Evolutionary conservation across 2,797 vertebrate species (phyloP).

Genomic region (Gymnopithys bicolor): DNA sequence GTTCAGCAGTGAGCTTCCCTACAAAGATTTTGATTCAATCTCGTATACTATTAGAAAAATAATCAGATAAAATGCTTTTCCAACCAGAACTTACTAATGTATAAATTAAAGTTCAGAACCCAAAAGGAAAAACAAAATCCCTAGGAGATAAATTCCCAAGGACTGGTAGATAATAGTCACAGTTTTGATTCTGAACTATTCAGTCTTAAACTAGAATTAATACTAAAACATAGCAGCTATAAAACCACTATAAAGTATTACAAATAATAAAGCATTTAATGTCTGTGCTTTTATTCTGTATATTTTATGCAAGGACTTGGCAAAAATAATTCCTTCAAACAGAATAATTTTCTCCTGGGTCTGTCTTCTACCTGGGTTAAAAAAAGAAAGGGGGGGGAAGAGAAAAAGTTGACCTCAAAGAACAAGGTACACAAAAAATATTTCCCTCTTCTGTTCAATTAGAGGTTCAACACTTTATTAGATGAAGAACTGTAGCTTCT

Average conservation of each 20-base stretch:
- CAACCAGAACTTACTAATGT: background rate
- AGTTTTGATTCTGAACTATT: background rate
- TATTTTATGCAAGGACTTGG: background rate
- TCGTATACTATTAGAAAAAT: background rate
- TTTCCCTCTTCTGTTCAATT: background rate
- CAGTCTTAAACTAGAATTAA: background rate
- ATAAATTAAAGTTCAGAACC: background rate
- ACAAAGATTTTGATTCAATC: background rate
- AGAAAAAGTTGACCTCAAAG: background rate
- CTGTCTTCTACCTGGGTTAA: fast-evolving
- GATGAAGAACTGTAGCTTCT: background rate
- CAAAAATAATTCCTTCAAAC: background rate
- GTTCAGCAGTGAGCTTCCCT: background rate
- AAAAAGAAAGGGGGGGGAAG: background rate
- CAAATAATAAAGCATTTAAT: background rate
- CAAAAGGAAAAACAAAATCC: background rate
- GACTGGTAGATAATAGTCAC: background rate
- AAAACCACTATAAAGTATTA: background rate
- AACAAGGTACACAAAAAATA: background rate
- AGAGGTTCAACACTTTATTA: background rate
- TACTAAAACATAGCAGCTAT: background rate
- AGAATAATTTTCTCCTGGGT: background rate
- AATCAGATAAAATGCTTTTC: background rate
- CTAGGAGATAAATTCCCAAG: background rate
- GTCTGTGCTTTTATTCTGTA: background rate